Base-by-base conservation (phyloP, 2,113 vertebrate species). In the Motacilla tschutschensis region DNA sequence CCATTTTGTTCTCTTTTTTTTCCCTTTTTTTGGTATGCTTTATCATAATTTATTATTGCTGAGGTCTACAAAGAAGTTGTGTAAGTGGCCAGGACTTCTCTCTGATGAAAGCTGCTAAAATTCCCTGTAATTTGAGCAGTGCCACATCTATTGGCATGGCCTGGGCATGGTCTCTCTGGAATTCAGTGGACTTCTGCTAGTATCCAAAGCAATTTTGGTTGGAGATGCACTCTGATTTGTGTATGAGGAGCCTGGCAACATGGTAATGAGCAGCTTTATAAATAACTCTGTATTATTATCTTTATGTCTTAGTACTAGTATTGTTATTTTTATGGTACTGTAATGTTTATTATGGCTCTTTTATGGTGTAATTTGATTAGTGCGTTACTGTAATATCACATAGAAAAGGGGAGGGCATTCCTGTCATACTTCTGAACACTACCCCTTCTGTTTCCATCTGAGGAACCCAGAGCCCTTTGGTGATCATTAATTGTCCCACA, bases 291-390 rank as follows among this genome's bases (percentile, higher is more conserved):
- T 80, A 89, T 87, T 93, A 83, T 87, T 94, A 83, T 95, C 81
- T 92, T 88, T 91, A 89, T 83, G 79, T 74, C 84, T 91, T 87
- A 87, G 89, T 89, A 44, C 78, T 82, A 74, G 73, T 91, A 93
- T 94, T 93, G 84, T 94, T 94, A 83, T 87, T 93, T 94, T 95
- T 94, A 93, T 89, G 76, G 87, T 90, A 93, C 91, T 93, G 79
- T 88, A 90, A 91, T 75, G 74, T 93, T 95, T 93, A 85, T 93
- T 90, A 89, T 93, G 92, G 76, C 79, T 87, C 71, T 85, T 95
- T 95, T 93, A 93, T 89, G 73, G 87, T 85, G 92, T 87, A 93
- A 94, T 87, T 93, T 95, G 87, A 92, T 94, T 94, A 90, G 79
- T 14, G 41, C 73, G 86, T 87, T 94, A 82, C 92, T 14, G 4